Evolutionary conservation across 2,888 invertebrate genomes (phyloP).

Genomic region (Creontiades dilutus): DNA sequence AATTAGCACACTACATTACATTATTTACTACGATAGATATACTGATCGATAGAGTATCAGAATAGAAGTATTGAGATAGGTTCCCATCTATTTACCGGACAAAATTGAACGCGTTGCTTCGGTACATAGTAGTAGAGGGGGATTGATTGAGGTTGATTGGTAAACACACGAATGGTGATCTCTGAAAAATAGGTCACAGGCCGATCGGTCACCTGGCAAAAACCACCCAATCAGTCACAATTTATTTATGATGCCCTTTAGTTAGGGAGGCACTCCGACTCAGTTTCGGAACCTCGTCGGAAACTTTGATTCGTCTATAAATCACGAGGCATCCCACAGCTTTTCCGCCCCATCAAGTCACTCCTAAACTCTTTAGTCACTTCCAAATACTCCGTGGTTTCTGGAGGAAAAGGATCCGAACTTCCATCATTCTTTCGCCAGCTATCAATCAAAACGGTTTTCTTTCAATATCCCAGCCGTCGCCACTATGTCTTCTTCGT

Average conservation of each 20-base stretch:
- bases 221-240: slow-evolving; percentile 12
- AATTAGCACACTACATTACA: too few species aligned
- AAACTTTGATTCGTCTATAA: slow-evolving; percentile 36
- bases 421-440: slow-evolving; percentile 13
- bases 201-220: slow-evolving; percentile 16
- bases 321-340: slow-evolving; percentile 19
- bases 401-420: neutral
- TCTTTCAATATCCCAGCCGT: neutral
- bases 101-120: too few species aligned
- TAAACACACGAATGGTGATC: too few species aligned
- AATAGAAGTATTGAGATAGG: too few species aligned
- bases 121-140: too few species aligned
- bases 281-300: neutral
- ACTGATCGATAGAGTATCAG: too few species aligned
- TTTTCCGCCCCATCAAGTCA: slow-evolving; percentile 32
- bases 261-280: neutral
- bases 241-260: slow-evolving; percentile 29
- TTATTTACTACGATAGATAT: too few species aligned
- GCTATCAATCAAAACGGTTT: slow-evolving; percentile 12
- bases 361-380: slow-evolving; percentile 32
- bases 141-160: too few species aligned
- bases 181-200: neutral
- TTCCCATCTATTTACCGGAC: too few species aligned
- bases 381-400: neutral
- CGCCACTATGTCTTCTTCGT: neutral